Evolutionary conservation across 2,797 vertebrate species (phyloP), one percentile per base, ranked within the genome.

Genomic region (Cyprinella venusta): DNA sequence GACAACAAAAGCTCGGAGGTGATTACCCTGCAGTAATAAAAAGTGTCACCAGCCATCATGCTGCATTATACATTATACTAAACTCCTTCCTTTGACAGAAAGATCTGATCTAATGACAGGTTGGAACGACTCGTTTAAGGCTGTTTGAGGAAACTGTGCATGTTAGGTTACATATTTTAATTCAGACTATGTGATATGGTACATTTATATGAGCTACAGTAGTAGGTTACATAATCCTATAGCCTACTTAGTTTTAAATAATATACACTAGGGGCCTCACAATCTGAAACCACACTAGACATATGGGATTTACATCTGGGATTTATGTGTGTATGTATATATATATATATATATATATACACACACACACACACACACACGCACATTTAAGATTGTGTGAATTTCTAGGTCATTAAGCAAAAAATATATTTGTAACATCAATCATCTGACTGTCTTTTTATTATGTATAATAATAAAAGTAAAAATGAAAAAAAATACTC

Each of bases 21-120:
- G 59, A 80, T 65, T 75, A 56, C 59, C 61, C 83, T 67, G 83
- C 83, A 56, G 83, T 72, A 75, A 80, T 84, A 70, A 84, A 74
- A 74, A 67, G 77, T 74, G 59, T 84, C 83, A 79, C 42, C 50
- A 50, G 56, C 13, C 56, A 80, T 84, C 59, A 36, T 33, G 45
- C 54, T 40, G 68, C 61, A 74, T 79, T 67, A 79, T 42, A 56
- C 61, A 74, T 79, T 67, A 79, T 42, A 56, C 48, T 19, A 24
- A 79, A 79, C 56, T 33, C 30, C 42, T 50, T 79, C 30, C 74
- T 59, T 8, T 79, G 42, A 79, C 30, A 21, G 56, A 79, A 63
- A 30, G 21, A 79, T 70, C 2, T 64, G 61, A 84, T 74, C 45
- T 80, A 42, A 75, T 64, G 59, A 74, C 24, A 54, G 30, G 63